Evolutionary conservation across 2,888 invertebrate genomes (phyloP).

Genomic region (Pasiphila rectangulata): DNA sequence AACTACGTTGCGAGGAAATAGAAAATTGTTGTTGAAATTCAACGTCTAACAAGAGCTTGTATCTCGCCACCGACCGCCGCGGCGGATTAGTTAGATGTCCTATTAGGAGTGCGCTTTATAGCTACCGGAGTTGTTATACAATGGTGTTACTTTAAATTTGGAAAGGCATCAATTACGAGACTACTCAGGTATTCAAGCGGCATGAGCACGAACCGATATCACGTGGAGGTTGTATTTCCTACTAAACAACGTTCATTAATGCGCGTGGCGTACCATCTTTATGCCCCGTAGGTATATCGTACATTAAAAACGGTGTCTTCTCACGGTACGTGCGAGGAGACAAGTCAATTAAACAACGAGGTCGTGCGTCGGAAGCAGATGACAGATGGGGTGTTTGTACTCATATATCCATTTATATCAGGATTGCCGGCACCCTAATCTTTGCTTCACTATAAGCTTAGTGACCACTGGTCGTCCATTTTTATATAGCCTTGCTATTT

Average conservation of each 20-base stretch:
- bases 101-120: conserved; percentile 26
- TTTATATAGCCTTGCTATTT: background rate
- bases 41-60: conserved; percentile 35
- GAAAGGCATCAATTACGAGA: conserved; percentile 21
- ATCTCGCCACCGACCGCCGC: conserved; percentile 31
- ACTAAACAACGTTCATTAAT: conserved; percentile 23
- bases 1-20: conserved; percentile 34
- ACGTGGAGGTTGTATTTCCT: conserved; percentile 25
- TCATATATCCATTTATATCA: conserved; percentile 33
- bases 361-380: conserved; percentile 54
- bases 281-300: conserved; percentile 19
- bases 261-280: conserved; percentile 23
- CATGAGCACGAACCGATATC: conserved; percentile 20
- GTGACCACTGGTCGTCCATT: conserved; percentile 10
- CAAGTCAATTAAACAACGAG: conserved; percentile 63
- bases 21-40: conserved; percentile 35
- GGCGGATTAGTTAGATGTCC: conserved; percentile 35
- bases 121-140: conserved; percentile 8
- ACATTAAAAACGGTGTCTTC: conserved; percentile 24
- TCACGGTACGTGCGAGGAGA: conserved; percentile 35
- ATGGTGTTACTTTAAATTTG: conserved; percentile 19
- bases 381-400: conserved; percentile 59
- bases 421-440: conserved; percentile 41
- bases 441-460: conserved; percentile 26
- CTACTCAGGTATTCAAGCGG: conserved; percentile 26